Conservation (phyloP, 2,888 invertebrate species). For the Drosophila lutescens region DNA sequence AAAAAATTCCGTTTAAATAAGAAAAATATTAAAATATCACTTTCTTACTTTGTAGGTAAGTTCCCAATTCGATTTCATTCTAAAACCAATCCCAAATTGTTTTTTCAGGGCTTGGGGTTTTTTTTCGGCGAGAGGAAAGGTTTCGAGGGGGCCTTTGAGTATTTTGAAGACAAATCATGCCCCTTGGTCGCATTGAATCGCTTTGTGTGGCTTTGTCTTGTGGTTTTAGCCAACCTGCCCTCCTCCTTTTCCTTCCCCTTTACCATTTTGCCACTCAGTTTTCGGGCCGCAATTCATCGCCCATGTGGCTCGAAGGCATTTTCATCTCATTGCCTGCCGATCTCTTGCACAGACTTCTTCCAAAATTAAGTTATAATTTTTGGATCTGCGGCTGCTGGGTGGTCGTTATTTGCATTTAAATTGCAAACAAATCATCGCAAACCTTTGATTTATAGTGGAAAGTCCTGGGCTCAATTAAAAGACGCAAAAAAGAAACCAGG, state of each 20-base stretch:
- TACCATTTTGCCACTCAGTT: not conserved
- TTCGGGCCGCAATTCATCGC: slow-evolving; percentile 56
- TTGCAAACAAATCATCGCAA: slow-evolving; percentile 75
- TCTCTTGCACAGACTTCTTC: slow-evolving; percentile 43
- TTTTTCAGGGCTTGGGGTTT: slow-evolving; percentile 4
- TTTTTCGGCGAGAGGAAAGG: not conserved
- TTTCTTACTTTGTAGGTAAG: slow-evolving; percentile 28
- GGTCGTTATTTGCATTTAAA: slow-evolving; percentile 78
- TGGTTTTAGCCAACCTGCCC: slow-evolving; percentile 14
- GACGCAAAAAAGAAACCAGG: slow-evolving; percentile 24
- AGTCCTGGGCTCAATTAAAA: slow-evolving; percentile 69
- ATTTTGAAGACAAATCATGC: slow-evolving; percentile 75
- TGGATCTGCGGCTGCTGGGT: slow-evolving; percentile 55
- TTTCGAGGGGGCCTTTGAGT: slow-evolving; percentile 21
- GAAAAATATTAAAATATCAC: not conserved
- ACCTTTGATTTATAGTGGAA: slow-evolving; percentile 71
- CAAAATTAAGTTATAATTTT: slow-evolving; percentile 76
- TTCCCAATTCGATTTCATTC: slow-evolving; percentile 34
- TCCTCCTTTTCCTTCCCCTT: not conserved
- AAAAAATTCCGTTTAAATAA: no score
- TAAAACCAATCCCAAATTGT: slow-evolving; percentile 31
- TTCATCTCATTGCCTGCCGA: slow-evolving; percentile 46
- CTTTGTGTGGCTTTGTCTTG: slow-evolving; percentile 69
- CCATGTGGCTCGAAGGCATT: slow-evolving; percentile 60
- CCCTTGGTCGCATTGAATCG: slow-evolving; percentile 55